A percentile compares a stretch with the other conserved stretches of the same genome.
Conservation (phyloP, 2,113 vertebrate species). For the Amazona guildingii region DNA sequence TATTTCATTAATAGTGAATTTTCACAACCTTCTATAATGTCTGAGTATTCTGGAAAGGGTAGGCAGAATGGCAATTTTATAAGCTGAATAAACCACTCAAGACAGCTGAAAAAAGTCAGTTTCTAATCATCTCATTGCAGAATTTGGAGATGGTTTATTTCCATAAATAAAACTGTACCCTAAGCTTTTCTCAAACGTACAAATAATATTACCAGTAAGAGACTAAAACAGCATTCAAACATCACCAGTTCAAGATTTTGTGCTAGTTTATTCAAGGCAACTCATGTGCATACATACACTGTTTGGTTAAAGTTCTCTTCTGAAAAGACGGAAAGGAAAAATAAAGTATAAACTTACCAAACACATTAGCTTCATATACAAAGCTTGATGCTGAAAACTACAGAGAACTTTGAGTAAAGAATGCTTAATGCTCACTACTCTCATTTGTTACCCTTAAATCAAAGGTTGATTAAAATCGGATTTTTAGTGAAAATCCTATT, state of each 20-base stretch:
- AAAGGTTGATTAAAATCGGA: neutral
- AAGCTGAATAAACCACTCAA: neutral
- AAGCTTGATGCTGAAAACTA: neutral
- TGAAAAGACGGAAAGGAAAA: neutral
- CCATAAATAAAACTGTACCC: neutral
- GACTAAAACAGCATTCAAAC: neutral
- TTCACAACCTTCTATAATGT: neutral
- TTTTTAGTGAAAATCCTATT: neutral
- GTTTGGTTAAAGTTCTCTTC: neutral
- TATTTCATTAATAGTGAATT: neutral
- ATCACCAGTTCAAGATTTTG: neutral
- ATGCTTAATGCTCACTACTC: neutral
- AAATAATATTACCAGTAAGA: neutral
- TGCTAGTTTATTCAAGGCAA: neutral
- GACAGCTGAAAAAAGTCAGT: neutral
- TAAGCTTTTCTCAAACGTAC: neutral
- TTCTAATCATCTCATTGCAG: neutral
- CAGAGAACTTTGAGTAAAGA: neutral
- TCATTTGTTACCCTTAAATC: neutral
- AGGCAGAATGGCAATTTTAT: neutral
- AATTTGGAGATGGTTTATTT: neutral
- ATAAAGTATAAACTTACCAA: neutral
- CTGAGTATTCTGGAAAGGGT: neutral
- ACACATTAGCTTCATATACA: neutral
- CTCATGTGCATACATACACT: rapidly evolving